Percentiles rank a stretch among this genome's conserved stretches.
Evolutionary conservation across 2,888 invertebrate genomes (phyloP).

Genomic region (Trissoscelio sp.): DNA sequence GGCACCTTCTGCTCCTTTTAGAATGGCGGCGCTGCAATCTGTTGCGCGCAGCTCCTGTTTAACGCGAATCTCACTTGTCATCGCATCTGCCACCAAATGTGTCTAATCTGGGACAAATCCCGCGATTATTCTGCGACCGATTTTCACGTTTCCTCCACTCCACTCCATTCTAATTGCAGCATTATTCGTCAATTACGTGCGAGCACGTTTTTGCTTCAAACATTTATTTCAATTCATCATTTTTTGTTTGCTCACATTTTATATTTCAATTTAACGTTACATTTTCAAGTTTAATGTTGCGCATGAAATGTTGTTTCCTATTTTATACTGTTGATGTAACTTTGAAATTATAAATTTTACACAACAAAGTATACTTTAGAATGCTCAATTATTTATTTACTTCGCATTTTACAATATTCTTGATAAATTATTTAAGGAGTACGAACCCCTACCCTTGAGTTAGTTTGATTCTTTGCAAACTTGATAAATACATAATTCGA

Average conservation of each 20-base stretch:
- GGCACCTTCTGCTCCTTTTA: conserved; percentile 41
- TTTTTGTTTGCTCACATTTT: too few relatives aligned
- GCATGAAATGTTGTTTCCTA: background rate
- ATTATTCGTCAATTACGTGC: conserved; percentile 24
- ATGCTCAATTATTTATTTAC: conserved; percentile 8
- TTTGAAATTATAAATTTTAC: conserved; percentile 1
- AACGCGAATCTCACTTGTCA: conserved; percentile 81
- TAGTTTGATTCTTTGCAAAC: background rate
- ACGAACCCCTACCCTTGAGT: background rate
- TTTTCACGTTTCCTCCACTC: conserved; percentile 43
- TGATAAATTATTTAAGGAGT: conserved; percentile 3
- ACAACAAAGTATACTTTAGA: background rate
- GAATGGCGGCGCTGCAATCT: conserved; percentile 77
- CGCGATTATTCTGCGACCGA: conserved; percentile 30
- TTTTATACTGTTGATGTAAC: background rate
- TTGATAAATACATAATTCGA: conserved; percentile 3
- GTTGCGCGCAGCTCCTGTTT: conserved; percentile 77
- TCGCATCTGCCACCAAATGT: conserved; percentile 77
- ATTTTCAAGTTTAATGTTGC: too few relatives aligned
- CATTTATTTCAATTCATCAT: background rate
- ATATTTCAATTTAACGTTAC: too few relatives aligned
- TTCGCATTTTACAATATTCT: background rate
- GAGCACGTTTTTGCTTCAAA: background rate
- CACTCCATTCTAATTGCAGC: conserved; percentile 34
- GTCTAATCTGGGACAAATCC: conserved; percentile 62